Evolutionary conservation across 1,140 invertebrate genomes (phyloP).

Genomic region (Nasonia vitripennis): DNA sequence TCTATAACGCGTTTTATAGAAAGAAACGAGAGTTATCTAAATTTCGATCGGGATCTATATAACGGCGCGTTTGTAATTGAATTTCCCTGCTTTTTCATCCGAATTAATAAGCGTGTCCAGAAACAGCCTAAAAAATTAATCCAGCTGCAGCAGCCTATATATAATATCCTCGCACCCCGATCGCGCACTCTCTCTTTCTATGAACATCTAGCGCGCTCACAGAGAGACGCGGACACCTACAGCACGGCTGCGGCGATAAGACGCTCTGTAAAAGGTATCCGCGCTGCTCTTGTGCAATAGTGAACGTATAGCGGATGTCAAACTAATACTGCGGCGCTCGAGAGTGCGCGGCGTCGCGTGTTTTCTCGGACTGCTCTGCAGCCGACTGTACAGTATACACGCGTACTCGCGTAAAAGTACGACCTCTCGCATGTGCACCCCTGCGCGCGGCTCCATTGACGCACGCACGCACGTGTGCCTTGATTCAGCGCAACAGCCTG

Average conservation of each 20-base stretch:
- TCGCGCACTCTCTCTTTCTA: too few relatives aligned
- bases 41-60: neutral
- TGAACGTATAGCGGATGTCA: slow-evolving; percentile 71
- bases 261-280: slow-evolving; percentile 60
- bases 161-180: too few relatives aligned
- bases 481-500: slow-evolving; percentile 11
- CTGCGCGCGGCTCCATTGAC: slow-evolving; percentile 8
- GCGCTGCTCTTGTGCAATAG: slow-evolving; percentile 67
- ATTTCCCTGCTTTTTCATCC: neutral
- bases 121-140: too few relatives aligned
- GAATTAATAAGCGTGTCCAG: neutral
- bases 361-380: slow-evolving; percentile 1
- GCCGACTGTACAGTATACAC: neutral
- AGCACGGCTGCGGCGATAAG: slow-evolving; percentile 56
- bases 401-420: neutral
- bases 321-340: slow-evolving; percentile 46
- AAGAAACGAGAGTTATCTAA: neutral
- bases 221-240: neutral
- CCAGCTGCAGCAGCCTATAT: too few relatives aligned
- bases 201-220: too few relatives aligned
- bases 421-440: neutral
- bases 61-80: too few relatives aligned
- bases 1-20: neutral
- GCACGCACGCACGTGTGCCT: neutral
- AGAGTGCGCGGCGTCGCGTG: neutral